Base-by-base conservation (phyloP, 2,797 vertebrate species). In the Centropyge bicolor region DNA sequence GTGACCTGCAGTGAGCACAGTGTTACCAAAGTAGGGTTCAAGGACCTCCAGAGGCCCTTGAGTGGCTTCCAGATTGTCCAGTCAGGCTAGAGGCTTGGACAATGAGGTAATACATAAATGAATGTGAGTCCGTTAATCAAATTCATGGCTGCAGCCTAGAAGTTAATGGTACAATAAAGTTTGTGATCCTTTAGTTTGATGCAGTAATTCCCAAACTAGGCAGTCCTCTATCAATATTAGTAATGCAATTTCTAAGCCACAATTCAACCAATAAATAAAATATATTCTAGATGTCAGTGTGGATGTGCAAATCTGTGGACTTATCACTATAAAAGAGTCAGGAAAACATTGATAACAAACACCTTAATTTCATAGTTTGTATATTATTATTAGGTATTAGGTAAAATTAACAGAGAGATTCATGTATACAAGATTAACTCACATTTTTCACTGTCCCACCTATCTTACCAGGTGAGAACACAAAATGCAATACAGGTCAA, bases 1-100 rank as follows among this genome's bases (percentile, higher is more conserved):
- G 90, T 87, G 61, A 87, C 87, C 69, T 63, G 65, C 20, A 74
- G 69, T 31, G 17, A 56, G 73, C 43, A 48, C 49, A 56, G 17
- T 52, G 78, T 63, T 70, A 14, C 19, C 46, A 51, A 82, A 63
- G 14, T 67, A n/a, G 14, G 84, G 86, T 78, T 84, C 79, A 40
- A 13, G 85, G 85, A 77, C 82, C 56, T 59, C 20, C 0, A 17
- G 65, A 22, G 78, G 69, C 6, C 83, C 20, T 19, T 17, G 11
- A 49, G 16, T 3, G 19, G 9, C 8, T 16, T 62, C 49, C 0
- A 43, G 57, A 14, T 8, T 69, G 60, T 70, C 64, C 9, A 8
- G 43, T 56, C 20, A 13, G 56, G 24, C 20, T 38, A 11, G 19
- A 75, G 35, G 8, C 36, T 51, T 78, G 11, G 6, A 20, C 27